Base-by-base conservation (phyloP, 2,113 vertebrate species). In the Entosphenus tridentatus region DNA sequence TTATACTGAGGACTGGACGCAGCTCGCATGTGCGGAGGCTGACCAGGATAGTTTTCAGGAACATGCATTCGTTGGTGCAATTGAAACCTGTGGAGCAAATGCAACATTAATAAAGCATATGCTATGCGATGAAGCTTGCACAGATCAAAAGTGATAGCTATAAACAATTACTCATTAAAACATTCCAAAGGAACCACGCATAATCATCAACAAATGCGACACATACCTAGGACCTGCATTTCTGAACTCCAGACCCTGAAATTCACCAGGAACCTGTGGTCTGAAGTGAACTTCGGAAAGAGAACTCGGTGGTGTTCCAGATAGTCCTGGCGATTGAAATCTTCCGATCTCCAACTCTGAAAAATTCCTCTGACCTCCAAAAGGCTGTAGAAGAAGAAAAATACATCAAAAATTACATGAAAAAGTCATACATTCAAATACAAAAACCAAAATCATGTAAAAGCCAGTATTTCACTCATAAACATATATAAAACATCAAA, bases 31-130 rank as follows among this genome's bases (percentile, higher is more conserved):
- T 80, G 82, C 12, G 83, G 83, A 59, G 84, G 78, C 55, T 84
- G 78, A 3, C 78, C 72, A 1, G 85, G 76, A 73, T 88, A 89
- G 17, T 84, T 78, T 1, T 96, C 89, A 70, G 83, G 87, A 71
- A 79, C 75, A 21, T 81, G 73, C 8, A 82, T 71, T 57, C 39
- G 39, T 39, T 39, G 39, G 39, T 39, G 39, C 39, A 39, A 39
- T 39, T 39, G 39, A 39, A 39, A 39, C 39, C 39, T 39, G 39
- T 39, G 39, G 39, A 39, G 39, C 39, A 39, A 39, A 39, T 39
- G 39, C 39, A 39, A 39, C 39, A 39, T 39, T 39, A 39, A 39
- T 39, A 39, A 39, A 39, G 39, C 39, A 39, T 39, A 39, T 39
- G 39, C 39, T 39, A 39, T 39, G 39, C 39, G 39, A 39, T 39